A percentile compares a stretch with the other conserved stretches of the same genome.
These are phyloP conservation scores for Epinephelus fuscoguttatus DNA, from an alignment of 2,113 vertebrate genomes.

Conservation along the genomic window DNA sequence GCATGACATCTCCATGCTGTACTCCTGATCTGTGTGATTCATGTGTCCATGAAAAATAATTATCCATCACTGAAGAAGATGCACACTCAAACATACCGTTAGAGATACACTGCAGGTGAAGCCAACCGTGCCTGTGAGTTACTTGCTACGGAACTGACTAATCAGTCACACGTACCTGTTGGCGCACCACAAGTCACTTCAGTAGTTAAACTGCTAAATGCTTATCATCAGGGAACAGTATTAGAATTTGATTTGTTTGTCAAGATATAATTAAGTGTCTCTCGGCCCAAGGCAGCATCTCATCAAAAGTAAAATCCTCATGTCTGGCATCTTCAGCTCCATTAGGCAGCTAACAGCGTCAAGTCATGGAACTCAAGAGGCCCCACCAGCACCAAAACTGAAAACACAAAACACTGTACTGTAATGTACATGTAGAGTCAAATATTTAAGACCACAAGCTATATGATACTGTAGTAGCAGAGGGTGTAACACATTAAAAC, in stretches of 20 bases:
- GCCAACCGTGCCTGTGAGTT: not conserved
- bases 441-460: not conserved
- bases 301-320: constrained; percentile 15
- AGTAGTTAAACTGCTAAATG: constrained; percentile 2
- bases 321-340: constrained; percentile 16
- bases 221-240: constrained; percentile 22
- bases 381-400: not conserved
- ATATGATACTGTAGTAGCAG: not conserved
- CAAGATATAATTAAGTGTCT: constrained; percentile 41
- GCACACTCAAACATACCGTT: not conserved
- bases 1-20: not conserved
- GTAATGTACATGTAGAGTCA: not conserved
- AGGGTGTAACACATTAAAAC: not conserved
- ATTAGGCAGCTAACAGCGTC: constrained; percentile 12
- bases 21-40: not conserved
- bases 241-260: constrained; percentile 42
- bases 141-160: not conserved
- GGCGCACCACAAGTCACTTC: not conserved
- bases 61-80: not conserved
- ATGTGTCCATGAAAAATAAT: not conserved
- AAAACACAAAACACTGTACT: not conserved
- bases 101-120: not conserved
- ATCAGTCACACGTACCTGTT: constrained; percentile 7
- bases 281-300: constrained; percentile 7
- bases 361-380: not conserved